Evolutionary conservation across 2,888 invertebrate genomes (phyloP), one percentile per base, ranked within the genome.

Genomic region (Caenorhabditis virilis): DNA sequence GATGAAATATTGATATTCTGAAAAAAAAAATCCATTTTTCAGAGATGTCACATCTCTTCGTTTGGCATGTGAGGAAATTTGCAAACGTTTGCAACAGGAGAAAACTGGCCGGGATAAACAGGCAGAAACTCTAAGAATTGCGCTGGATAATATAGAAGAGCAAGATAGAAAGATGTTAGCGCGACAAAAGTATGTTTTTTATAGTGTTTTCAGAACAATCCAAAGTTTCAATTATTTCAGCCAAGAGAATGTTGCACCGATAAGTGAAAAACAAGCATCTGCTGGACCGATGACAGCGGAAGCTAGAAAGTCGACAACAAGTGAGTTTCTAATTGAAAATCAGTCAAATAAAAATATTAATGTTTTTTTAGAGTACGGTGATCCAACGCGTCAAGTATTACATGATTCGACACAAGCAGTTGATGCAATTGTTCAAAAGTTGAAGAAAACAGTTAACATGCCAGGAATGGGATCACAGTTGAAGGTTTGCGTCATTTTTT

Each of bases 301-400:
- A 23, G 9, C 16, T 2, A 43, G 25, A 4, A 20, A 43, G 13
- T n/a, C n/a, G 23, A 43, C n/a, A n/a, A 43, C n/a, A 16, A 26
- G 26, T 43, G n/a, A 26, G 25, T n/a, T 43, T 27, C 2, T 43
- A 2, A 39, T 39, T 18, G 39, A 39, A n/a, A n/a, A n/a, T n/a
- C n/a, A n/a, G n/a, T n/a, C n/a, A n/a, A n/a, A n/a, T 3, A 20
- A 20, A 39, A 39, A 18, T 20, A 23, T 41, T 11, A 2, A 6
- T 43, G 1, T 18, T 41, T 13, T 43, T 56, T 23, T 42, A 54
- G 56, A 63, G 16, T 64, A 49, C 43, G 25, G 41, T 15, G 48
- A 53, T 20, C 64, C 59, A 9, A 65, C 64, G 13, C 64, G 64
- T 25, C 59, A 59, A 48, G 23, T 65, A 5, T 58, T 65, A 5